phyloP scores from a whole-genome alignment of 2,888 invertebrate genomes.

The Philereme transversata region DNA sequence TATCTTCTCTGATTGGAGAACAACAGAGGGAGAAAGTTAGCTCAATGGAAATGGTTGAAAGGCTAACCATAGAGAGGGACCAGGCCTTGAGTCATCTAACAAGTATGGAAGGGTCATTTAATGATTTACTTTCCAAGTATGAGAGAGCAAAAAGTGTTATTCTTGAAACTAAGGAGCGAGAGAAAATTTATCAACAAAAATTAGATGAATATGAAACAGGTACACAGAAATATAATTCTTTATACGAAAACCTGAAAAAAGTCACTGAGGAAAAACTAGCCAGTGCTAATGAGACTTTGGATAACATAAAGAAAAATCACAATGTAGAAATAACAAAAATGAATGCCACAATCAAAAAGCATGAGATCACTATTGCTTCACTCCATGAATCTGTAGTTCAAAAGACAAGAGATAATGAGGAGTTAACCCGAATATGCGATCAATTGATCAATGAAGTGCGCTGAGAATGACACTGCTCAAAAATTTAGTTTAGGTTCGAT shows the following conservation, averaged over 20 bases:
- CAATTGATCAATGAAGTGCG: conserved; percentile 89
- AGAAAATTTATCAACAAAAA: conserved; percentile 87
- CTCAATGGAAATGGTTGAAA: conserved; percentile 72
- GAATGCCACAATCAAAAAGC: conserved; percentile 93
- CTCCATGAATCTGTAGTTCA: conserved; percentile 92
- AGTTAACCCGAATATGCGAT: conserved; percentile 95
- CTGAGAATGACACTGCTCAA: conserved; percentile 35
- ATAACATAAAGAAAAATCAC: conserved; percentile 87
- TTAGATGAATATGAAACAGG: conserved; percentile 88
- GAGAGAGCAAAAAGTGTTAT: conserved; percentile 86
- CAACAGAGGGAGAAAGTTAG: conserved; percentile 86
- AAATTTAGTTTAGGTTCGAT: conserved; percentile 12
- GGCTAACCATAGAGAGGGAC: conserved; percentile 81
- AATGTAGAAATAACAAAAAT: conserved; percentile 91
- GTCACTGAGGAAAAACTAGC: conserved; percentile 93
- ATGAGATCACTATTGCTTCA: conserved; percentile 93
- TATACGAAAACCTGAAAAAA: conserved; percentile 92
- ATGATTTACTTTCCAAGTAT: conserved; percentile 85
- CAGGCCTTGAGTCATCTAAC: conserved; percentile 83
- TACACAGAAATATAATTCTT: conserved; percentile 89
- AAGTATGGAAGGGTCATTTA: conserved; percentile 85
- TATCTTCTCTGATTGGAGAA: conserved; percentile 88
- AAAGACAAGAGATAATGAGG: conserved; percentile 94
- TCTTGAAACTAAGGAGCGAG: conserved; percentile 81
- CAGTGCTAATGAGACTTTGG: conserved; percentile 90